A percentile compares a stretch with the other conserved stretches of the same genome.
Conservation (phyloP, 2,797 vertebrate genomes). For the Pangasius sanitwongsei region DNA sequence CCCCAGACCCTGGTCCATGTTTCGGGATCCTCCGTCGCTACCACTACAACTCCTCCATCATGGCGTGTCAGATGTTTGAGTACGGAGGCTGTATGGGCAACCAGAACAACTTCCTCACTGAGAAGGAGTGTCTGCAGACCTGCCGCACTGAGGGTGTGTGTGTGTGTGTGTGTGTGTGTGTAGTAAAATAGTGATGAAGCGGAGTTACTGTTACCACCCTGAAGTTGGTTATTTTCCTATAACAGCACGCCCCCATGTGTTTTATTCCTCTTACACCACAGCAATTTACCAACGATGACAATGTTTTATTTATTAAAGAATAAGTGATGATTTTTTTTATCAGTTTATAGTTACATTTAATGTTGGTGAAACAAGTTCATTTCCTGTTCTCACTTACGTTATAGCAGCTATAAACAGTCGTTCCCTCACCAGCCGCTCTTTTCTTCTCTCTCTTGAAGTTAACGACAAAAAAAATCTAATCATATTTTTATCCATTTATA, state of each 20-base stretch:
- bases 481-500: too few species aligned
- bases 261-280: neutral
- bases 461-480: too few species aligned
- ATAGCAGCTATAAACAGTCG: neutral
- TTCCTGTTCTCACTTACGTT: neutral
- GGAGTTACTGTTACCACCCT: neutral
- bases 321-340: too few species aligned
- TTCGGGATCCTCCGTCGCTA: conserved; percentile 73
- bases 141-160: conserved; percentile 83
- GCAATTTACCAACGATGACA: neutral
- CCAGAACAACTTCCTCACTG: conserved; percentile 83
- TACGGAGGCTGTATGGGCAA: conserved; percentile 91
- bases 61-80: conserved; percentile 83
- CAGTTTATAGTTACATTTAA: too few species aligned
- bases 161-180: conserved; percentile 6
- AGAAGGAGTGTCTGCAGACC: conserved; percentile 89
- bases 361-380: neutral
- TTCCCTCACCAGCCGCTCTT: neutral
- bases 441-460: neutral
- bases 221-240: neutral
- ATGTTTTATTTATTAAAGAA: neutral
- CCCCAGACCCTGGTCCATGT: conserved; percentile 80
- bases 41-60: conserved; percentile 86
- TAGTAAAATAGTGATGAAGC: neutral
- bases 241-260: neutral